A percentile compares a stretch with the other conserved stretches of the same genome.
Evolutionary conservation across 2,888 invertebrate species (phyloP).

Genomic region (Mythimna pallens): DNA sequence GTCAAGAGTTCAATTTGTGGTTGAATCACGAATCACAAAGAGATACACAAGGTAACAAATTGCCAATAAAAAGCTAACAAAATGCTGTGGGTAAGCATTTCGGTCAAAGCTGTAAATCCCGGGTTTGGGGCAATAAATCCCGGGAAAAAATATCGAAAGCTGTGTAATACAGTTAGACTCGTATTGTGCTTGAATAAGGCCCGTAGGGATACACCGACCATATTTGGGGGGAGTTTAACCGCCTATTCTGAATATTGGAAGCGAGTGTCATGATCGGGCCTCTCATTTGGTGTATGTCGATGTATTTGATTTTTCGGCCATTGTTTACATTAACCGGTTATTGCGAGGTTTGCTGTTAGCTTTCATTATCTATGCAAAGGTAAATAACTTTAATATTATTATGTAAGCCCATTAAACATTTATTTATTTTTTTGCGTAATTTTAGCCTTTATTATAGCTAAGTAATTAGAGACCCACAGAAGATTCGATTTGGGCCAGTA

Average conservation of each 20-base stretch:
- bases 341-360: slow-evolving; percentile 8
- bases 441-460: background rate
- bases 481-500: too few relatives aligned
- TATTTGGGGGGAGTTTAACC: slow-evolving; percentile 63
- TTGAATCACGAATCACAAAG: slow-evolving; percentile 81
- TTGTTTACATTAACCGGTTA: slow-evolving; percentile 38
- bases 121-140: slow-evolving; percentile 82
- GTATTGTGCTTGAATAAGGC: slow-evolving; percentile 68
- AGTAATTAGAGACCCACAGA: background rate
- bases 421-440: background rate
- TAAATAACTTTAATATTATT: background rate
- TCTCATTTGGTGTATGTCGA: slow-evolving; percentile 40
- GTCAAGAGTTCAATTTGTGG: slow-evolving; percentile 82
- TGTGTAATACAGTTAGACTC: slow-evolving; percentile 83
- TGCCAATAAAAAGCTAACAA: slow-evolving; percentile 89
- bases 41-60: slow-evolving; percentile 89
- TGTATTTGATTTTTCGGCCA: slow-evolving; percentile 39
- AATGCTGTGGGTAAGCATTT: slow-evolving; percentile 87
- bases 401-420: background rate
- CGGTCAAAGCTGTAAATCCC: slow-evolving; percentile 89
- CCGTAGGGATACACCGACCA: slow-evolving; percentile 62
- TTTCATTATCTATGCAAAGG: slow-evolving; percentile 11
- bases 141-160: slow-evolving; percentile 85
- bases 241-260: slow-evolving; percentile 63
- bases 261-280: slow-evolving; percentile 58